Evolutionary conservation across 2,113 vertebrate genomes (phyloP), one percentile per base, ranked within the genome.

Genomic region (Tringa solitaria): DNA sequence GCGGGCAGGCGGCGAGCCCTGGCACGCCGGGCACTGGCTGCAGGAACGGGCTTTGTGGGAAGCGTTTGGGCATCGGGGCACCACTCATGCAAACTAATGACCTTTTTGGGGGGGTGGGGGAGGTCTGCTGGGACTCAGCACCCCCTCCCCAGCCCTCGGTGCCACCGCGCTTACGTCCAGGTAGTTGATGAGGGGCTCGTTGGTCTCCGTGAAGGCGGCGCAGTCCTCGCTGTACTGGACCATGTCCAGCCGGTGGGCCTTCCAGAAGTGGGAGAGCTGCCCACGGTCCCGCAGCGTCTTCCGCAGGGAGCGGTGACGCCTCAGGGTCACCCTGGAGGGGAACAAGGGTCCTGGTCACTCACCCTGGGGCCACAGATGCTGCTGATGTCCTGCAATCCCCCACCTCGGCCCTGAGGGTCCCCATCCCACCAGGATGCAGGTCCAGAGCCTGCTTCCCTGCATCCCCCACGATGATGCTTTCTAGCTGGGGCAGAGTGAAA

Each of bases 141-240:
- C 37, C 35, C 70, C 28, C 16, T 54, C 27, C 67, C 35, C 77
- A 23, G 5, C 30, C 15, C 50, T 39, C 7, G 1, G 53, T 5
- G 11, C 63, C 18, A 1, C 48, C 64, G 16, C 4, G 35, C 98
- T 98, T 96, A 98, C 98, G 5, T 98, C 98, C 96, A 98, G 33
- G 93, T 98, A 98, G 95, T 97, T 98, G 93, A 98, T 57, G 87
- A 98, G 98, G 30, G 98, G 98, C 83, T 98, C 98, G 1, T 39
- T 97, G 84, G 37, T 32, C 15, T 93, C 79, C 6, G 10, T 60
- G 50, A 95, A 94, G 53, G 14, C 64, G 0, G 53, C 5, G 33
- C 98, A 98, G 33, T 96, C 94, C 73, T 98, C 96, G 1, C 37
- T 95, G 87, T 77, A 83, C 22, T 97, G 96, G 20, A 95, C n/a